A percentile compares a stretch with the other conserved stretches of the same genome.
phyloP scores from a whole-genome alignment of 1,140 invertebrate species.

The Drosophila elegans region DNA sequence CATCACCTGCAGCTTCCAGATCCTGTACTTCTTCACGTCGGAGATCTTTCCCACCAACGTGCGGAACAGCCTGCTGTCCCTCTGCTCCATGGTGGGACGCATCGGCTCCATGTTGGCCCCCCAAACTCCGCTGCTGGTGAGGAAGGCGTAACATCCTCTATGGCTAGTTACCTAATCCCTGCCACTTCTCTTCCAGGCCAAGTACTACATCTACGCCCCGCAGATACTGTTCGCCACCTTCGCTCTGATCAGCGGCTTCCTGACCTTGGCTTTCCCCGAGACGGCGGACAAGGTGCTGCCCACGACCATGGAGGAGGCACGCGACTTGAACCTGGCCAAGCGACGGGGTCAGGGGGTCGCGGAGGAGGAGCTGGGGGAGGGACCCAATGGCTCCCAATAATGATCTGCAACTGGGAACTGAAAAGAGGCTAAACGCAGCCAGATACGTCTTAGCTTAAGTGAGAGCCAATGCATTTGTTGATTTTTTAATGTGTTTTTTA shows the following conservation, averaged over 20 bases:
- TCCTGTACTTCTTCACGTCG: conserved; percentile 89
- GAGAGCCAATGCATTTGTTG: conserved; percentile 31
- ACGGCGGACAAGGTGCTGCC: conserved; percentile 88
- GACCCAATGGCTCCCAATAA: conserved; percentile 9
- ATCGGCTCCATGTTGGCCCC: conserved; percentile 89
- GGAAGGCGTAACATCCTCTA: background rate
- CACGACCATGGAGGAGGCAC: conserved; percentile 88
- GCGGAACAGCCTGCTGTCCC: conserved; percentile 87
- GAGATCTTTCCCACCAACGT: conserved; percentile 90
- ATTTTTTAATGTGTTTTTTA: conserved; percentile 38
- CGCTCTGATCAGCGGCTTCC: conserved; percentile 87
- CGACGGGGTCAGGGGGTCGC: conserved; percentile 5
- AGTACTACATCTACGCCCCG: conserved; percentile 86
- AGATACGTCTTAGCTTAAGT: conserved; percentile 10
- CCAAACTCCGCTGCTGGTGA: conserved; percentile 87
- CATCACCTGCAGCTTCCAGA: conserved; percentile 89
- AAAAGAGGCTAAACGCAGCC: conserved; percentile 12
- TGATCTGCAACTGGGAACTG: background rate
- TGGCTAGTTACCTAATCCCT: background rate
- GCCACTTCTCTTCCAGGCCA: conserved; percentile 41
- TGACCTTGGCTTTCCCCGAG: conserved; percentile 89
- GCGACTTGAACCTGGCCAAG: conserved; percentile 76
- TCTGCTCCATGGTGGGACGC: conserved; percentile 89
- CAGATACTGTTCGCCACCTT: conserved; percentile 90
- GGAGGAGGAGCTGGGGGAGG: conserved; percentile 1